These are phyloP conservation scores for Mohoua ochrocephala DNA, from an alignment of 2,113 vertebrate species.

Conservation along the genomic window DNA sequence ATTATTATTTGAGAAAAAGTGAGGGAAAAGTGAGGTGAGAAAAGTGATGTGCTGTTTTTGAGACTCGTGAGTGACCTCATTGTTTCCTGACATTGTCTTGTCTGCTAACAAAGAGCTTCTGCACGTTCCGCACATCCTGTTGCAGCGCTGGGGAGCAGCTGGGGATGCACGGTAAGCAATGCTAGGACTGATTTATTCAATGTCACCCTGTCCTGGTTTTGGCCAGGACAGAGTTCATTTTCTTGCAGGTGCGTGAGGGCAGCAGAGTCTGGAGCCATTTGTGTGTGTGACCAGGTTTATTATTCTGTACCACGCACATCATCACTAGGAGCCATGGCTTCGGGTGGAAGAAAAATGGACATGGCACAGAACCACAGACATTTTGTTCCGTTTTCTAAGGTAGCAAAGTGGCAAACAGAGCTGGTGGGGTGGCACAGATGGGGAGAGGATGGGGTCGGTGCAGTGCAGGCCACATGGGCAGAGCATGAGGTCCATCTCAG, in stretches of 20 bases:
- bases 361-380: rapidly evolving
- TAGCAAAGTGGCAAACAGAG: background rate
- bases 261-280: rapidly evolving
- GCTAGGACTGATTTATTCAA: background rate
- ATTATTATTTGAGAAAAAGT: background rate
- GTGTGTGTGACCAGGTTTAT: background rate
- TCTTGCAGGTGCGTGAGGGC: rapidly evolving
- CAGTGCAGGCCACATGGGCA: rapidly evolving
- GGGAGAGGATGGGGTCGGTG: rapidly evolving
- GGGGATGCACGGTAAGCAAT: background rate
- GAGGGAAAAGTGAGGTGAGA: background rate
- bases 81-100: background rate
- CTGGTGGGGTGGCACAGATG: rapidly evolving
- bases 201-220: background rate
- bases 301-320: rapidly evolving
- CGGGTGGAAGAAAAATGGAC: background rate
- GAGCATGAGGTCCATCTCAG: background rate
- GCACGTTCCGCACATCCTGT: background rate
- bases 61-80: background rate
- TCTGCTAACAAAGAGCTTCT: background rate
- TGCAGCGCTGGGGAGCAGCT: background rate
- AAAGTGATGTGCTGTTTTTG: background rate
- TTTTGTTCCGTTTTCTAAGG: background rate
- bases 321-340: rapidly evolving
- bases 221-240: background rate